Evolutionary conservation across 2,113 vertebrate species (phyloP), one percentile per base, ranked within the genome.

Genomic region (Tursiops truncatus): DNA sequence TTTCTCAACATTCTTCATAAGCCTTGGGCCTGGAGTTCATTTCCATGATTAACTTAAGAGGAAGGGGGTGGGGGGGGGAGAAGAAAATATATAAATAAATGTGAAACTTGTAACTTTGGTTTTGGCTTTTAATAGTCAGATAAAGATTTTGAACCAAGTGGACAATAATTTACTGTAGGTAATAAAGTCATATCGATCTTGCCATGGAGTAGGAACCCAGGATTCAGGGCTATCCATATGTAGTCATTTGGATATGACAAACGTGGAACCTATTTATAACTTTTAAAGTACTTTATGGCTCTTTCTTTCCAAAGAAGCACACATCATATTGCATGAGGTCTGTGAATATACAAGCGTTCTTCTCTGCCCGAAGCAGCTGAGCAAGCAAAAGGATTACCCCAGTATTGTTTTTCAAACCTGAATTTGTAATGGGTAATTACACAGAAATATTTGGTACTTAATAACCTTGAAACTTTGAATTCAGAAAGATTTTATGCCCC

Each of bases 371-470:
- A 93, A 63, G 90, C 95, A 82, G 83, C 87, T 77, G 58, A 58
- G 84, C 97, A 91, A 89, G 92, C 92, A 82, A 88, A 95, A 82
- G n/a, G 92, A 92, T 92, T 94, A 94, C 44, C 68, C 70, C 47
- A 90, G 50, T 15, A 94, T 89, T 97, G 90, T 95, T 97, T 96
- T 95, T 77, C 89, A 93, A 91, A 92, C 92, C 68, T 91, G 88
- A 80, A 93, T 97, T 80, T 71, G 53, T 92, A 87, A 76, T 91
- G 92, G 82, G 81, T 91, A 95, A 96, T 93, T 95, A 77, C 79
- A 77, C 87, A 92, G 84, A 97, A 96, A 96, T 95, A 98, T 94
- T 71, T 83, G 60, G 92, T 67, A 91, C 53, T 98, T 96, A 96
- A 84, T 91, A 97, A 96, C 71, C 88, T 94, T 97, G 88, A 95